Conservation (phyloP, 2,113 vertebrate species). For the Phoxinus phoxinus region DNA sequence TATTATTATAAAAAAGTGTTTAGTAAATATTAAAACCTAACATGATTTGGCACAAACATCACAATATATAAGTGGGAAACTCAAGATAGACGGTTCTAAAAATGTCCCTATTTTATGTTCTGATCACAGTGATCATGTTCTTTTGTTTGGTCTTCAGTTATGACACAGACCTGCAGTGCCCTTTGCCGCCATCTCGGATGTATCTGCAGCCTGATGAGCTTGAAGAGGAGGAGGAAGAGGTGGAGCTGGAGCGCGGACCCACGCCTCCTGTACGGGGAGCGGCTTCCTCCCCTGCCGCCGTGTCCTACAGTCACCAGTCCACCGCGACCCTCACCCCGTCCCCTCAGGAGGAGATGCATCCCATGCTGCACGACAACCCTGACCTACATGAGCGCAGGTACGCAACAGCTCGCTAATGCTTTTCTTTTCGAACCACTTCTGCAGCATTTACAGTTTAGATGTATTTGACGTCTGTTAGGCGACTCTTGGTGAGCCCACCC, state of each 20-base stretch:
- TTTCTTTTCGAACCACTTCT: neutral
- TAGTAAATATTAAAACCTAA: no score
- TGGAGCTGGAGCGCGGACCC: slow-evolving; percentile 91
- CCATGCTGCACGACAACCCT: slow-evolving; percentile 90
- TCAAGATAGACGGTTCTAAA: neutral
- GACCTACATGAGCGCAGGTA: slow-evolving; percentile 91
- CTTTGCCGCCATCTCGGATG: slow-evolving; percentile 92
- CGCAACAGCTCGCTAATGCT: neutral
- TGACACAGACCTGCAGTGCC: slow-evolving; percentile 90
- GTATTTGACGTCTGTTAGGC: slow-evolving; percentile 70
- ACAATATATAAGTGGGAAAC: neutral
- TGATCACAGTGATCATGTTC: neutral
- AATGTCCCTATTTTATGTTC: neutral
- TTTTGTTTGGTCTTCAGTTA: slow-evolving; percentile 76
- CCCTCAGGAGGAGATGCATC: slow-evolving; percentile 95
- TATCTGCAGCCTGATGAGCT: slow-evolving; percentile 95
- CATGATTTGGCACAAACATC: neutral
- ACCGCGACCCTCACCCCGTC: slow-evolving; percentile 97
- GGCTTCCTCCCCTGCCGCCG: slow-evolving; percentile 94
- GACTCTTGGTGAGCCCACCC: slow-evolving; percentile 91
- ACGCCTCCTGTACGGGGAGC: slow-evolving; percentile 93
- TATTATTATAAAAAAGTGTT: no score
- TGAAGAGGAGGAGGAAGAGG: slow-evolving; percentile 84
- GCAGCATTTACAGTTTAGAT: neutral
- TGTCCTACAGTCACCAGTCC: slow-evolving; percentile 98